phyloP scores from a whole-genome alignment of 2,888 invertebrate genomes.

The Ischnus inquisitorius region DNA sequence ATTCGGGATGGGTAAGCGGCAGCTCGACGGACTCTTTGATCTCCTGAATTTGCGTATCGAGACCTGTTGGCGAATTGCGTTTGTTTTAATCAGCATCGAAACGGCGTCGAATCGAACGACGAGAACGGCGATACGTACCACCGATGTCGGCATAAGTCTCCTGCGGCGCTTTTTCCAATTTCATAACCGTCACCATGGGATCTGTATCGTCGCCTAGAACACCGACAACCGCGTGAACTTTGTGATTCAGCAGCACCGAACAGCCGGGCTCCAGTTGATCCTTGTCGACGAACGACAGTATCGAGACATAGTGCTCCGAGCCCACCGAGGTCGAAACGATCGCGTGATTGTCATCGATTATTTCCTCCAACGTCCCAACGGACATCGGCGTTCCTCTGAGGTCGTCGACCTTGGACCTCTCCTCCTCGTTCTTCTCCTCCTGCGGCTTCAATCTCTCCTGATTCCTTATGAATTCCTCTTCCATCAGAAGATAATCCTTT shows the following conservation, averaged over 20 bases:
- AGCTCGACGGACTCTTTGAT: slow-evolving; percentile 99
- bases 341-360: slow-evolving; percentile 99
- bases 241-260: slow-evolving; percentile 98
- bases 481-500: slow-evolving; percentile 99
- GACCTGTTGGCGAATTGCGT: slow-evolving; percentile 84
- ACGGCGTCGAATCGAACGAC: neutral
- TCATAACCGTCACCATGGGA: slow-evolving; percentile 99
- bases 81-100: slow-evolving; percentile 1
- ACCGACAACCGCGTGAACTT: slow-evolving; percentile 99
- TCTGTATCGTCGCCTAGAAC: slow-evolving; percentile 99
- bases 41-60: slow-evolving; percentile 99
- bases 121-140: slow-evolving; percentile 85
- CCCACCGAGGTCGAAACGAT: slow-evolving; percentile 99
- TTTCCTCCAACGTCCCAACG: slow-evolving; percentile 99
- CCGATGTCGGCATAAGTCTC: slow-evolving; percentile 99
- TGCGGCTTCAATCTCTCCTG: slow-evolving; percentile 99
- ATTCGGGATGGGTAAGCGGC: slow-evolving; percentile 99
- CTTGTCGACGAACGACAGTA: slow-evolving; percentile 99
- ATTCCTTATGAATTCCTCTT: slow-evolving; percentile 99
- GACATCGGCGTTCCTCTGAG: slow-evolving; percentile 99
- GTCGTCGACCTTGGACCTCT: slow-evolving; percentile 99
- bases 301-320: slow-evolving; percentile 99
- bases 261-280: slow-evolving; percentile 99
- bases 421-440: slow-evolving; percentile 99
- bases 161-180: slow-evolving; percentile 99